Conservation (phyloP, 2,113 vertebrate genomes). For the Anarhynchus alexandrinus region DNA sequence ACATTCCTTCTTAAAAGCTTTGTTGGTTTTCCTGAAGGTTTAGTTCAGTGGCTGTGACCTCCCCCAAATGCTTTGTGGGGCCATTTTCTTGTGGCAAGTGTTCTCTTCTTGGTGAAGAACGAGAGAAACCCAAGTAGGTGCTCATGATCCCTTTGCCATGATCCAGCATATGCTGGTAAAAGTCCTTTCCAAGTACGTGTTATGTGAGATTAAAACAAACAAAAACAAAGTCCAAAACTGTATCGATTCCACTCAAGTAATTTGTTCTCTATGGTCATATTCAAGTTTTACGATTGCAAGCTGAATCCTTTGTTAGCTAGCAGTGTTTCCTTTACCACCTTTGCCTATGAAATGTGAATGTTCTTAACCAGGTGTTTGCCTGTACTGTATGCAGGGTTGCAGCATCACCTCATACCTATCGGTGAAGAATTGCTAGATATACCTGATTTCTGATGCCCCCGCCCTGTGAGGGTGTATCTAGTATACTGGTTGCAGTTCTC, state of each 20-base stretch:
- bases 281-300: background rate
- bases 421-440: background rate
- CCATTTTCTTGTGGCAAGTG: background rate
- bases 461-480: background rate
- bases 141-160: background rate
- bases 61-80: background rate
- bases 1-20: background rate
- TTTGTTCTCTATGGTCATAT: background rate
- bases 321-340: background rate
- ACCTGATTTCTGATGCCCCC: background rate
- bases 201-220: background rate
- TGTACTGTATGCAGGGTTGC: background rate
- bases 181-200: background rate
- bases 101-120: background rate
- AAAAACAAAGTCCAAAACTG: background rate
- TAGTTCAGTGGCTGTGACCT: background rate
- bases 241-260: background rate
- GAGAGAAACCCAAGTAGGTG: background rate
- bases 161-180: background rate
- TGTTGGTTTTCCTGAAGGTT: background rate
- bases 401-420: background rate
- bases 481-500: background rate
- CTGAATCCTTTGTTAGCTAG: background rate
- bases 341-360: background rate
- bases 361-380: background rate